These are phyloP conservation scores for Zaprionus bogoriensis DNA, from an alignment of 2,888 invertebrate genomes.

Conservation along the genomic window DNA sequence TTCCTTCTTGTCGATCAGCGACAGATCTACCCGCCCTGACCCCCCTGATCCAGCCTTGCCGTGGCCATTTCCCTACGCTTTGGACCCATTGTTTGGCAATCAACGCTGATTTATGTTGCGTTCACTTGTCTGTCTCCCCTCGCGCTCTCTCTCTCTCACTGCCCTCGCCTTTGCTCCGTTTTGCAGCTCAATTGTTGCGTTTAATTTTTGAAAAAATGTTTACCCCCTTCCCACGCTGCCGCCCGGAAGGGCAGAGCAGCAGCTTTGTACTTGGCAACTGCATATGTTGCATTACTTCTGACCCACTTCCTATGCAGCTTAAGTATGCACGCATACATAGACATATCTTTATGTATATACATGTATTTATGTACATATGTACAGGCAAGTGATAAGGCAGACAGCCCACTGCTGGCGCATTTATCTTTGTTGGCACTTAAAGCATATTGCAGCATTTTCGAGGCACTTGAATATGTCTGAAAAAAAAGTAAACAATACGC, in stretches of 20 bases:
- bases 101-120: conserved; percentile 71
- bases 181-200: neutral
- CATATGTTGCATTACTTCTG: conserved; percentile 28
- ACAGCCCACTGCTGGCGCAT: conserved; percentile 14
- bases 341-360: neutral
- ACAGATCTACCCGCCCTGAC: neutral
- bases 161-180: neutral
- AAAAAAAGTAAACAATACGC: neutral
- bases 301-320: conserved; percentile 38
- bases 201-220: conserved; percentile 2
- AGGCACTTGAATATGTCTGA: neutral
- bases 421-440: conserved; percentile 23
- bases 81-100: conserved; percentile 72
- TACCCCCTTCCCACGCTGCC: conserved; percentile 7
- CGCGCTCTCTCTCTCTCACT: neutral
- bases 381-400: conserved; percentile 32
- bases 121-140: conserved; percentile 3
- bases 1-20: conserved; percentile 61
- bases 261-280: conserved; percentile 9
- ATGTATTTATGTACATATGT: neutral
- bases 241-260: neutral
- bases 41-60: neutral
- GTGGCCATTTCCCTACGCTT: neutral
- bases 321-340: too few relatives aligned
- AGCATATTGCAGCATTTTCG: conserved; percentile 17